These are phyloP conservation scores for Parnassius smintheus DNA, from an alignment of 2,888 invertebrate genomes.

Conservation along the genomic window DNA sequence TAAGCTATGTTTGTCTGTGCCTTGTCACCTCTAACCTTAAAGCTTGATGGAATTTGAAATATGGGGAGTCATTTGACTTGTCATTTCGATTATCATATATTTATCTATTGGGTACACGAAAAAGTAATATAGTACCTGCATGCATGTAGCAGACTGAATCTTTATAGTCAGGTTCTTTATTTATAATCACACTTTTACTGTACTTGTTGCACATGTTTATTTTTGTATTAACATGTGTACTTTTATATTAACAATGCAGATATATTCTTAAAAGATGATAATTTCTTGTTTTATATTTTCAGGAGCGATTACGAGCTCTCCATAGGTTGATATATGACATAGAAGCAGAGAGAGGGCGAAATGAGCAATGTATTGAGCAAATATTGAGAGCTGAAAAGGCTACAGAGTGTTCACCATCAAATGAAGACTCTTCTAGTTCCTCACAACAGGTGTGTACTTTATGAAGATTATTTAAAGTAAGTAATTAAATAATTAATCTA, in stretches of 20 bases:
- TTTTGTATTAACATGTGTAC: no score
- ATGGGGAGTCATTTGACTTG: no score
- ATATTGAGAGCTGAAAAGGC: constrained; percentile 87
- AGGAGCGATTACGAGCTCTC: constrained; percentile 90
- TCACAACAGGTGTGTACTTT: constrained; percentile 58
- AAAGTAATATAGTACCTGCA: no score
- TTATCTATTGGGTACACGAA: no score
- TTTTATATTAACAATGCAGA: no score
- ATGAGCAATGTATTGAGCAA: constrained; percentile 89
- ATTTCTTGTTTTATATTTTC: constrained; percentile 32
- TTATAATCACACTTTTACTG: no score
- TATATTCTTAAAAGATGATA: background rate
- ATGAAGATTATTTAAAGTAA: constrained; percentile 10
- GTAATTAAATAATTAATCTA: no score
- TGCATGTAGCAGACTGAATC: background rate
- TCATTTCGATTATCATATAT: no score
- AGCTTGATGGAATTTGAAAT: no score
- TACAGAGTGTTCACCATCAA: constrained; percentile 58
- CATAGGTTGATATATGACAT: constrained; percentile 90
- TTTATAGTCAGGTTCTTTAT: background rate
- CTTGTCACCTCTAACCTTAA: no score
- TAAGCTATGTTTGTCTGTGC: no score
- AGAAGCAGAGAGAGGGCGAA: constrained; percentile 88
- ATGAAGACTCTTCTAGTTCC: constrained; percentile 67
- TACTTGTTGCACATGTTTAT: no score